A percentile compares a stretch with the other conserved stretches of the same genome.
These are phyloP conservation scores for Neodiprion virginianus DNA, from an alignment of 1,140 invertebrate species.

Conservation along the genomic window DNA sequence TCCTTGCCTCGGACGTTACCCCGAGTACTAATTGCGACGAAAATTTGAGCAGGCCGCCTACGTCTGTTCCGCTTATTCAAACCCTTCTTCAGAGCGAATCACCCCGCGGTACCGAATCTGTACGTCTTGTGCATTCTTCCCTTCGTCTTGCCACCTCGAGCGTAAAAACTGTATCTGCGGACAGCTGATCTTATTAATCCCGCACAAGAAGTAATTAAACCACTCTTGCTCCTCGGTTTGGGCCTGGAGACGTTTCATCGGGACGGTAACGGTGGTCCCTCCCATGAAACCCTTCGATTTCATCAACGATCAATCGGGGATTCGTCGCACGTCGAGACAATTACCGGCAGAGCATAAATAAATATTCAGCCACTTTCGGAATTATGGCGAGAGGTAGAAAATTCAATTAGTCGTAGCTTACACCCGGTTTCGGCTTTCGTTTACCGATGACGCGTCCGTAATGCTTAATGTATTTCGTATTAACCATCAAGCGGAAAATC, in stretches of 20 bases:
- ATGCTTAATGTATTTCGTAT: no score
- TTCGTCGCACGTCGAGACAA: slow-evolving; percentile 49
- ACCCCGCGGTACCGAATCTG: no score
- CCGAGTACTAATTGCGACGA: background rate
- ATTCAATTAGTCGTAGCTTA: background rate
- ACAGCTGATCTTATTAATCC: background rate
- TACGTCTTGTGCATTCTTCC: no score
- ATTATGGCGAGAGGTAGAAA: slow-evolving; percentile 33
- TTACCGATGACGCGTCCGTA: no score
- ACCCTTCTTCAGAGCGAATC: no score
- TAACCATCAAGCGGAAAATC: no score
- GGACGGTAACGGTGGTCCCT: slow-evolving; percentile 1
- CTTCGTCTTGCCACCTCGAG: no score
- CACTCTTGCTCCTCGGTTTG: background rate
- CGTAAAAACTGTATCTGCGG: no score
- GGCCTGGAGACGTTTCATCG: background rate
- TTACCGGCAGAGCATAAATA: slow-evolving; percentile 49
- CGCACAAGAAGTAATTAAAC: slow-evolving; percentile 10
- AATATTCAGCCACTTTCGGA: slow-evolving; percentile 33
- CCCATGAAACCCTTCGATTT: slow-evolving; percentile 24
- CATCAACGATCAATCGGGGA: slow-evolving; percentile 44
- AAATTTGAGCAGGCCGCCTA: background rate
- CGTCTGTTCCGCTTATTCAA: no score
- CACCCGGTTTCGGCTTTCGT: no score
- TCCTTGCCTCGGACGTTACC: background rate